These are phyloP conservation scores for Phoenoteleia sp. DNA, from an alignment of 2,888 invertebrate genomes.

Conservation along the genomic window DNA sequence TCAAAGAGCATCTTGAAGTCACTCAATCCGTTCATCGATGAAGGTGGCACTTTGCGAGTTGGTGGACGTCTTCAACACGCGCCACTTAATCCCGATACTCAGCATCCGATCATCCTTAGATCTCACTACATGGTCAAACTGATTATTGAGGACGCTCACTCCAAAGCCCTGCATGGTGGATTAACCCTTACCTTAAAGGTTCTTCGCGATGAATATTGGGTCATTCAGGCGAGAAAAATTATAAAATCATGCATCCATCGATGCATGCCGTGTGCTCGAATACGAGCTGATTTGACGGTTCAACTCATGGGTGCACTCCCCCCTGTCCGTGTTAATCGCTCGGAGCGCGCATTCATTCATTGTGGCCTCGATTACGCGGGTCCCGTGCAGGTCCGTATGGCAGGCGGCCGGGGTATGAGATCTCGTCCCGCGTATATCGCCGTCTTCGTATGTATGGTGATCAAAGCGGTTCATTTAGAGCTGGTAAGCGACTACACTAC, in stretches of 20 bases:
- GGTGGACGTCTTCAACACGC: neutral
- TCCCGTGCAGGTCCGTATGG: too few relatives aligned
- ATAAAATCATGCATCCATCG: too few relatives aligned
- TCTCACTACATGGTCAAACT: neutral
- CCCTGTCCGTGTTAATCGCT: slow-evolving; percentile 18
- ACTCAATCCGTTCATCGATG: neutral
- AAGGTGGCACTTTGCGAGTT: neutral
- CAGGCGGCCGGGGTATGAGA: too few relatives aligned
- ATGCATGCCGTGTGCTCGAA: neutral
- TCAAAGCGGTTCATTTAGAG: slow-evolving; percentile 18
- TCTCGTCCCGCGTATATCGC: neutral
- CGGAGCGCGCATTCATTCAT: neutral
- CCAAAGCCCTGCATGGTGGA: neutral
- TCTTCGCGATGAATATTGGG: neutral
- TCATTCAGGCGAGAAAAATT: neutral
- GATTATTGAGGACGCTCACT: neutral
- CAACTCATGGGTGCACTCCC: slow-evolving; percentile 36
- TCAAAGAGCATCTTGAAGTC: neutral
- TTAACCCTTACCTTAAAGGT: neutral
- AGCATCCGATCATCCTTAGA: neutral
- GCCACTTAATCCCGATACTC: neutral
- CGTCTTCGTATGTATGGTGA: slow-evolving; percentile 7
- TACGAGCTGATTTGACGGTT: neutral
- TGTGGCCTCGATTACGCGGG: slow-evolving; percentile 70
- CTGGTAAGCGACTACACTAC: too few relatives aligned